Evolutionary conservation across 2,113 vertebrate genomes (phyloP).

Genomic region (Callorhinus ursinus): DNA sequence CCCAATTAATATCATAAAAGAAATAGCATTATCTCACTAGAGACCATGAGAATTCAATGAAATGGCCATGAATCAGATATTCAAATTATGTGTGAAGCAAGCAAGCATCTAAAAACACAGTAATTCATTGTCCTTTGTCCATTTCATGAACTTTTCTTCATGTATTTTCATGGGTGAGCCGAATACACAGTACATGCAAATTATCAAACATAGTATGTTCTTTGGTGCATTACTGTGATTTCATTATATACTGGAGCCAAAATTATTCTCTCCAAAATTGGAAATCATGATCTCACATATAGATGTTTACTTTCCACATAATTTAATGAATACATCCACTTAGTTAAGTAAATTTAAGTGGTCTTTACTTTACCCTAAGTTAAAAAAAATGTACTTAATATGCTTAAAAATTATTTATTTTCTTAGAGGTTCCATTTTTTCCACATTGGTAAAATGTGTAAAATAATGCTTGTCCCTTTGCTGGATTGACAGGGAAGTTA

Average conservation of each 20-base stretch:
- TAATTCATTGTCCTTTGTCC: slow-evolving; percentile 15
- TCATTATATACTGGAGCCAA: background rate
- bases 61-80: background rate
- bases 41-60: background rate
- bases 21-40: background rate
- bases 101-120: background rate
- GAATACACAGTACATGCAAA: background rate
- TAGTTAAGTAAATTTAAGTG: background rate
- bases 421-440: background rate
- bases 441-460: background rate
- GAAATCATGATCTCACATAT: background rate
- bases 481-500: background rate
- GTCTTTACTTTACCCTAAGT: slow-evolving; percentile 29
- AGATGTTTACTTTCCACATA: slow-evolving; percentile 35
- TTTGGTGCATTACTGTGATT: background rate
- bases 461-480: background rate
- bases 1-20: background rate
- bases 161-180: background rate
- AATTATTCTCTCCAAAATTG: background rate
- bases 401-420: background rate
- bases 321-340: slow-evolving; percentile 11
- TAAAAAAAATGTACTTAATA: slow-evolving; percentile 15
- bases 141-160: background rate
- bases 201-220: background rate
- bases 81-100: slow-evolving; percentile 30